phyloP scores from a whole-genome alignment of 2,888 invertebrate species.

The Microctonus hyperodae region DNA sequence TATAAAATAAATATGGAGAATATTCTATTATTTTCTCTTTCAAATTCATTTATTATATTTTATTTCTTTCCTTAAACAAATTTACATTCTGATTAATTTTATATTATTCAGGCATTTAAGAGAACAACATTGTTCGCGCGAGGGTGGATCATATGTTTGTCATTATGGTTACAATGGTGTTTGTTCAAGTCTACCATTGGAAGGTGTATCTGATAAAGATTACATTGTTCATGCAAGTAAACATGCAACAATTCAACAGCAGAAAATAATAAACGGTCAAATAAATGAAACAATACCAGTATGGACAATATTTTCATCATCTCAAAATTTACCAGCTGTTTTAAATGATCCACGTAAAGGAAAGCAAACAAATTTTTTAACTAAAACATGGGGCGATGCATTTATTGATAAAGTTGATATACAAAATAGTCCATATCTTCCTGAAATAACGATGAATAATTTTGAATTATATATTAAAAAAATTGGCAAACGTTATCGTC shows the following conservation, averaged over 20 bases:
- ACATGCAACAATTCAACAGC: constrained; percentile 62
- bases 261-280: constrained; percentile 66
- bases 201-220: constrained; percentile 87
- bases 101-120: constrained; percentile 74
- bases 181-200: constrained; percentile 86
- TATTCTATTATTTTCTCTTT: neutral
- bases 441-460: constrained; percentile 82
- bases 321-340: constrained; percentile 94
- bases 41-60: neutral
- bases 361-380: constrained; percentile 92
- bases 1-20: neutral
- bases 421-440: constrained; percentile 80
- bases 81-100: too few relatives aligned
- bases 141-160: constrained; percentile 87
- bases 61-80: neutral
- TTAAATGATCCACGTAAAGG: constrained; percentile 93
- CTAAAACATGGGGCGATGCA: constrained; percentile 96
- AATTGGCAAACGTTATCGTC: constrained; percentile 68
- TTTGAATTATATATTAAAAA: constrained; percentile 88
- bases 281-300: constrained; percentile 47
- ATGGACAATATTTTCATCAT: constrained; percentile 92
- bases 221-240: constrained; percentile 86
- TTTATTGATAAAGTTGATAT: constrained; percentile 87
- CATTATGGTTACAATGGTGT: constrained; percentile 88
- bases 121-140: constrained; percentile 80